These are phyloP conservation scores for Eufriesea mexicana DNA, from an alignment of 1,140 invertebrate species.

Conservation along the genomic window DNA sequence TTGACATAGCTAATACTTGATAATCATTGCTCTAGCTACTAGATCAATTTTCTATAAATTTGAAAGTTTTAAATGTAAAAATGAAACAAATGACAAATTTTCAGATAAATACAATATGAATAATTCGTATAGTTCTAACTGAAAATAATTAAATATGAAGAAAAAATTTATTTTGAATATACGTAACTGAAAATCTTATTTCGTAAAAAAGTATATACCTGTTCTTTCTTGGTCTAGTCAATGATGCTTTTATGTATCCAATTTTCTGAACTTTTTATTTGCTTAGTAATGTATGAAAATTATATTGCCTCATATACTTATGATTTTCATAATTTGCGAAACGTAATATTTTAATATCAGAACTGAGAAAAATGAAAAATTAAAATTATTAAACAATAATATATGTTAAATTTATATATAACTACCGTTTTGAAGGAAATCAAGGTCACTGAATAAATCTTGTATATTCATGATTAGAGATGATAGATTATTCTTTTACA, in stretches of 20 bases:
- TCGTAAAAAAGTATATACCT: conserved; percentile 36
- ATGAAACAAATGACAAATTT: conserved; percentile 6
- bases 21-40: conserved; percentile 61
- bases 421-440: conserved; percentile 9
- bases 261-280: conserved; percentile 33
- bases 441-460: conserved; percentile 18
- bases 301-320: conserved; percentile 28
- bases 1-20: conserved; percentile 54
- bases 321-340: conserved; percentile 1
- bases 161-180: conserved; percentile 12
- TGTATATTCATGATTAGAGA: conserved; percentile 16
- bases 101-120: neutral
- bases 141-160: conserved; percentile 23
- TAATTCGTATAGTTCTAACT: conserved; percentile 10
- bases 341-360: conserved; percentile 20
- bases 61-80: conserved; percentile 47
- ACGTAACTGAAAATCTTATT: conserved; percentile 2
- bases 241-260: conserved; percentile 53
- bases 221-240: conserved; percentile 72
- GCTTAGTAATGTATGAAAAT: conserved; percentile 25
- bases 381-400: conserved; percentile 11
- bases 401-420: conserved; percentile 24
- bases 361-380: conserved; percentile 6
- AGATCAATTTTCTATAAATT: conserved; percentile 55
- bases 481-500: conserved; percentile 61